Evolutionary conservation across 2,113 vertebrate species (phyloP), one percentile per base, ranked within the genome.

Genomic region (Phylloscopus whistleri): DNA sequence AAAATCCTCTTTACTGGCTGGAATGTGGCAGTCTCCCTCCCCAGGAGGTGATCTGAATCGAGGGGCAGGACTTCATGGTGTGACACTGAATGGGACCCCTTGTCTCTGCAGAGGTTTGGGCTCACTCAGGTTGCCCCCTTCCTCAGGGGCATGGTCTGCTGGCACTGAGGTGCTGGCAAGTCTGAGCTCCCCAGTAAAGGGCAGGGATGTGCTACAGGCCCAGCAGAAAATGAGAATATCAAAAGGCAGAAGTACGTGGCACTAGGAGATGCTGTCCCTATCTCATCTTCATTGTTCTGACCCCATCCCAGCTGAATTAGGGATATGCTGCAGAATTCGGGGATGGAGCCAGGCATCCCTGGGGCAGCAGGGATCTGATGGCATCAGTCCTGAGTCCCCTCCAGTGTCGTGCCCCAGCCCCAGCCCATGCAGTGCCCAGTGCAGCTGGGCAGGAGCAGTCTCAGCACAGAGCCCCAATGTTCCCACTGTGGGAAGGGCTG

Each of bases 11-110:
- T 62, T 53, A 28, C 26, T 28, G 43, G 24, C 51, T 79, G 20
- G 9, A 55, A 56, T 1, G 2, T 63, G 41, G 64, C 81, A 41
- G 46, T 9, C 1, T 6, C 28, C 19, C 14, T 63, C 7, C 51
- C 44, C 10, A 10, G 37, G 37, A 39, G 24, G 10, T 41, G 70
- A 48, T 10, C 22, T 75, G 51, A 51, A 21, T 31, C 1, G 1
- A 91, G 27, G n/a, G 21, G 11, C 43, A 82, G 48, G 70, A 67
- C 20, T 41, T 26, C 26, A 33, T 6, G 5, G 11, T 12, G 11
- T 49, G 64, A 70, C 33, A 68, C 19, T 4, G 3, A 55, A 48
- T 0, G 0, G 27, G 7, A 60, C 5, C 5, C 7, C 1, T 2
- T 31, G 9, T 37, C 44, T 49, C 59, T 69, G 41, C 58, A 77